Percentiles rank a stretch among this genome's conserved stretches.
These are phyloP conservation scores for Phragmatobia fuliginosa DNA, from an alignment of 2,888 invertebrate genomes.

Conservation along the genomic window DNA sequence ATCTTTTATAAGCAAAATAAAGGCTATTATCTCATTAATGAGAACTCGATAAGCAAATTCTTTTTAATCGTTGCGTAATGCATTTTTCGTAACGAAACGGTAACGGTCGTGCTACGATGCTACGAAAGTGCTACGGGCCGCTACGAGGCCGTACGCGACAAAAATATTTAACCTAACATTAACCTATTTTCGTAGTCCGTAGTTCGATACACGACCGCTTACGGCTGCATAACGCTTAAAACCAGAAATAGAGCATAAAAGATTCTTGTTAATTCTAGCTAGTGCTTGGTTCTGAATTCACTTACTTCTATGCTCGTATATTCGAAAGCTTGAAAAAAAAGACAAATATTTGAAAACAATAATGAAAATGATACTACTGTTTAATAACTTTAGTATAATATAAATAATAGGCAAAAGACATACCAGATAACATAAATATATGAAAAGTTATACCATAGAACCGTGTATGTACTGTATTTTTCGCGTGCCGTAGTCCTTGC, in stretches of 20 bases:
- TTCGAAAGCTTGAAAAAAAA: too few species aligned
- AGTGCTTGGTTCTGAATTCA: neutral
- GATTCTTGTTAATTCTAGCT: neutral
- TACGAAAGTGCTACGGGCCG: slow-evolving; percentile 16
- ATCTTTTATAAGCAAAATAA: neutral
- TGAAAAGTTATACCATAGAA: too few species aligned
- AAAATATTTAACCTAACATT: slow-evolving; percentile 36
- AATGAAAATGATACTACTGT: neutral
- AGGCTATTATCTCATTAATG: slow-evolving; percentile 4
- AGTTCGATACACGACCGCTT: slow-evolving; percentile 28
- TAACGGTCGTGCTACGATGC: slow-evolving; percentile 29
- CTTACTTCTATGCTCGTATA: neutral
- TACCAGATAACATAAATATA: neutral
- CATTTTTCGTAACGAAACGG: slow-evolving; percentile 29
- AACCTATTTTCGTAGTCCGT: slow-evolving; percentile 42
- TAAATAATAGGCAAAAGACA: too few species aligned
- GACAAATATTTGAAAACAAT: neutral
- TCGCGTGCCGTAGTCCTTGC: neutral
- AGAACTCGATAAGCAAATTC: slow-evolving; percentile 15
- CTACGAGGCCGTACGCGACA: slow-evolving; percentile 26
- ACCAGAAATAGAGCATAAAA: neutral
- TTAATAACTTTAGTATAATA: neutral
- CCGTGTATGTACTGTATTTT: too few species aligned
- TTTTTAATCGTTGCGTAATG: slow-evolving; percentile 16
- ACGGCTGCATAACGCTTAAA: slow-evolving; percentile 8